These are phyloP conservation scores for Alethe castanea DNA, from an alignment of 2,113 vertebrate genomes.

Conservation along the genomic window DNA sequence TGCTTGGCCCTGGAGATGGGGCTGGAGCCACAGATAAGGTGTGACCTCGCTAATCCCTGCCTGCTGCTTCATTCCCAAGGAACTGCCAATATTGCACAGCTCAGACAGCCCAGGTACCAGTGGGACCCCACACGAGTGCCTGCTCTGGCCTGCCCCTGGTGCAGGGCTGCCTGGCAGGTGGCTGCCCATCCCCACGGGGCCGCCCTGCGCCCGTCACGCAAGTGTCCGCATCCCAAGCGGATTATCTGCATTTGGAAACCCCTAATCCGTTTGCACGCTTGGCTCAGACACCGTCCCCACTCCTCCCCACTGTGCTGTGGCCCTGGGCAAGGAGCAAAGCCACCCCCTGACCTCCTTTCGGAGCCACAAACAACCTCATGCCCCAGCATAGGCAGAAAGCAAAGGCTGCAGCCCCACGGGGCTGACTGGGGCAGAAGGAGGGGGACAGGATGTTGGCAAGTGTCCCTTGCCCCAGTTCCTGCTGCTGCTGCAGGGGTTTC, in stretches of 20 bases:
- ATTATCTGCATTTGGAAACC: conserved; percentile 53
- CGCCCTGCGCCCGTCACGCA: neutral
- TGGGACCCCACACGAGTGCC: accelerated
- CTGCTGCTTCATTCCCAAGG: neutral
- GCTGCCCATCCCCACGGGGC: neutral
- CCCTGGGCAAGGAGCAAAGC: neutral
- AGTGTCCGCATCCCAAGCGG: neutral
- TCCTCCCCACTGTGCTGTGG: neutral
- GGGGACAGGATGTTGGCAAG: no score
- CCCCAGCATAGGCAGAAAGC: neutral
- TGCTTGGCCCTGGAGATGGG: neutral
- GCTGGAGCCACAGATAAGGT: neutral
- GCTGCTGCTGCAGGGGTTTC: no score
- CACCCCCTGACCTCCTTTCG: neutral
- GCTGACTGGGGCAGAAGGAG: neutral
- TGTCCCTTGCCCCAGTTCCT: no score
- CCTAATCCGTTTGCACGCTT: conserved; percentile 20
- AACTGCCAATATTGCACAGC: neutral
- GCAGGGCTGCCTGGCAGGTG: neutral
- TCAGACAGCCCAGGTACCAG: neutral
- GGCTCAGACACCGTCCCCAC: neutral
- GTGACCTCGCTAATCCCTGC: neutral
- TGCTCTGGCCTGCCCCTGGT: neutral
- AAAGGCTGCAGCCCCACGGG: neutral
- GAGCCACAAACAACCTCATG: neutral